Percentiles rank a stretch among this genome's conserved stretches.
Evolutionary conservation across 2,888 invertebrate genomes (phyloP).

Genomic region (Drosophila flavopinicola): DNA sequence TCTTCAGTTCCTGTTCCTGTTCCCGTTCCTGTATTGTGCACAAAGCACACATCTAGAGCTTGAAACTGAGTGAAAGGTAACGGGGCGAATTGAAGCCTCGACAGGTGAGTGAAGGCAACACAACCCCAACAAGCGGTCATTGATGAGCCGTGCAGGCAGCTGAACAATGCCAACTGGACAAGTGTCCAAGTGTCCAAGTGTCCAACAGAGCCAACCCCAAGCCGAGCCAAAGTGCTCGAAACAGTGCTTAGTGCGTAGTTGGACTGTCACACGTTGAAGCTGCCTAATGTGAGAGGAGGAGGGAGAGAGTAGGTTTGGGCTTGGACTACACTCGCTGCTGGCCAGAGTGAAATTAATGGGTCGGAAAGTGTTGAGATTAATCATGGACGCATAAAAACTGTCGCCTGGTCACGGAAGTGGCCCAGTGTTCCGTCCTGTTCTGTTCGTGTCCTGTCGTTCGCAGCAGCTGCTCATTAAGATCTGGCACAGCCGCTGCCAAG

Average conservation of each 20-base stretch:
- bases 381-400: conserved; percentile 63
- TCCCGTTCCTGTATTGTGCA: conserved; percentile 20
- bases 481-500: conserved; percentile 43
- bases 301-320: too few relatives aligned
- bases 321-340: too few relatives aligned
- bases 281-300: neutral
- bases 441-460: conserved; percentile 10
- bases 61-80: conserved; percentile 27
- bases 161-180: conserved; percentile 35
- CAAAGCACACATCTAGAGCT: conserved; percentile 49
- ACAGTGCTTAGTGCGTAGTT: conserved; percentile 26
- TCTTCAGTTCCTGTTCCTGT: conserved; percentile 11
- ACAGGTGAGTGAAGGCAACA: conserved; percentile 49
- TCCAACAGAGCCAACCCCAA: neutral
- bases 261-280: conserved; percentile 16
- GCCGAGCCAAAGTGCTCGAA: conserved; percentile 8
- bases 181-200: too few relatives aligned
- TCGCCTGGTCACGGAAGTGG: conserved; percentile 38
- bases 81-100: conserved; percentile 20
- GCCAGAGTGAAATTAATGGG: conserved; percentile 74
- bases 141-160: conserved; percentile 38
- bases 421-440: conserved; percentile 15
- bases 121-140: conserved; percentile 25
- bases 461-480: conserved; percentile 68
- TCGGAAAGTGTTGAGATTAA: conserved; percentile 81